Base-by-base conservation (phyloP, 1,140 invertebrate species). In the Conopomorpha cramerella region DNA sequence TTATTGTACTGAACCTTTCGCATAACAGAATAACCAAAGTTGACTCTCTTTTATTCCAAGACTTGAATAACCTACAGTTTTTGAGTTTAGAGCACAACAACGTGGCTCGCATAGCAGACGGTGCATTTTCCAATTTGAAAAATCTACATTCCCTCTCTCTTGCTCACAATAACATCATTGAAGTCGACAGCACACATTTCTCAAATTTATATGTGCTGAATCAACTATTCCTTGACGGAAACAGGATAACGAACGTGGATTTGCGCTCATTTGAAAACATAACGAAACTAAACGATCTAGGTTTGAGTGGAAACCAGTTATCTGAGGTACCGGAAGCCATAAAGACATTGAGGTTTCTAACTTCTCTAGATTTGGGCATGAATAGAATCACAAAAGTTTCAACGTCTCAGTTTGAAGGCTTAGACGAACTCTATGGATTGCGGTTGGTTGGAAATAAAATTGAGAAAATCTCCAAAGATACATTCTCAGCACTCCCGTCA, bases 351-450 rank as follows among this genome's bases (percentile, higher is more conserved):
- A 59, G 72, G 37, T 84, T 84, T 45, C 72, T 93, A 37, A 89
- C 87, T 54, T 88, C 85, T 2, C 71, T 93, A 19, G 89, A 92
- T 74, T 77, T 92, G 30, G 88, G 88, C n/a, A 89, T 89, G 62
- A 93, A 93, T 62, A 80, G 79, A 51, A 88, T 92, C 43, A 79
- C 78, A 44, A 70, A 82, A 41, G 78, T 84, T n/a, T 77, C 78
- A 33, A 84, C 81, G 51, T 58, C 78, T 4, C 80, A 81, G 50
- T 86, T 87, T 53, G 79, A 84, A 52, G 84, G 84, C 3, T 65
- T 89, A 18, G 82, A 85, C 45, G 76, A 83, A 40, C 65, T 86
- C 2, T 85, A 83, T 57, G 84, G 85, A 7, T 54, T 89, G 30
- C 64, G 84, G 43, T 57, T 88, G 23, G 82, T 86, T 16, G 84